Evolutionary conservation across 2,113 vertebrate genomes (phyloP), one percentile per base, ranked within the genome.

Genomic region (Notarius lentiginosus): DNA sequence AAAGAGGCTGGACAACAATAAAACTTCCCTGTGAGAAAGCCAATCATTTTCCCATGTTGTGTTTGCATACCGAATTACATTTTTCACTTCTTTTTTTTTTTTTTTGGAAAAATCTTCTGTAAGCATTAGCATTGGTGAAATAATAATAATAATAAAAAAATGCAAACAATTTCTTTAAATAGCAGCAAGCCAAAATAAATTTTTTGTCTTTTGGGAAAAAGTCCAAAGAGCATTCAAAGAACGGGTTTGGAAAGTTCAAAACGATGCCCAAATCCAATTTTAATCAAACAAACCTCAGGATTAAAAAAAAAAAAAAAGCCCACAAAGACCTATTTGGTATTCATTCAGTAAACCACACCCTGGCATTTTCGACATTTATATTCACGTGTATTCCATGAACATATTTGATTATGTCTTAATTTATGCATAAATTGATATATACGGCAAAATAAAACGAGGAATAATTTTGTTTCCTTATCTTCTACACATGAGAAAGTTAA

Each of bases 1-100:
- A 94, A 93, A 95, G 91, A 79, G 91, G 76, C 89, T 91, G 85
- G 80, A 91, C 93, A 93, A 95, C 93, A 94, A 94, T 93, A 89
- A 89, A 89, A 91, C 92, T 93, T 94, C 92, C 92, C 92, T 80
- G 90, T 90, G 88, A 90, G 87, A 84, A 66, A 80, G 86, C 79
- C 87, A 70, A 86, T 80, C 55, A 86, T 89, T 92, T 93, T 85
- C 89, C 88, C 86, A 91, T 90, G 92, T 88, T 85, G 73, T 82
- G 88, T 90, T 88, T 82, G 80, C 80, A 84, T 88, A 83, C 86
- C 88, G 86, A 89, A 90, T 66, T 76, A 87, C 88, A 80, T 83
- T 73, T 65, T 63, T 56, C 53, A 85, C 47, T 61, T 72, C 51
- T 86, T 22, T 73, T 61, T 41, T 41, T 27, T 63, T 24, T n/a